Percentiles rank a stretch among this genome's conserved stretches.
Conservation (phyloP, 2,797 vertebrate species). For the Lutra lutra region DNA sequence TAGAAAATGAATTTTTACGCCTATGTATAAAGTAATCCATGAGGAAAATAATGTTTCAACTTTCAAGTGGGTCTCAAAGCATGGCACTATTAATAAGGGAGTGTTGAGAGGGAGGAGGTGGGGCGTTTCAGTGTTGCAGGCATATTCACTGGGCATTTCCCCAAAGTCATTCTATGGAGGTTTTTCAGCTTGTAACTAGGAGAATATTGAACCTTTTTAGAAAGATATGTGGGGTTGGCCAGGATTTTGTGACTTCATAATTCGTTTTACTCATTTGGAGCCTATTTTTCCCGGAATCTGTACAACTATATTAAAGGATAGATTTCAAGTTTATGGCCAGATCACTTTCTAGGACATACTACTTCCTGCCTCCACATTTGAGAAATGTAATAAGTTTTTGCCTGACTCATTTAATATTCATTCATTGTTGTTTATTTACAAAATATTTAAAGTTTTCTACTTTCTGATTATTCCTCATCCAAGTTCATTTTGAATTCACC, state of each 20-base stretch:
- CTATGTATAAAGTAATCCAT: constrained; percentile 66
- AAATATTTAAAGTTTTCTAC: neutral
- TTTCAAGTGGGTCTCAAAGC: constrained; percentile 59
- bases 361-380: neutral
- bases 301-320: neutral
- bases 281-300: neutral
- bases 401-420: neutral
- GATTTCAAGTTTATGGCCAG: neutral
- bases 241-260: constrained; percentile 70
- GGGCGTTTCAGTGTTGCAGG: constrained; percentile 5
- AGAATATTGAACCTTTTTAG: constrained; percentile 60
- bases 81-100: constrained; percentile 53
- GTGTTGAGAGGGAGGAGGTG: neutral
- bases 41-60: constrained; percentile 72
- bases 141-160: constrained; percentile 37
- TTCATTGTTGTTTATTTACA: neutral
- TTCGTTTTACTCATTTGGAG: constrained; percentile 68
- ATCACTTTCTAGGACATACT: neutral
- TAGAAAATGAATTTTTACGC: constrained; percentile 55
- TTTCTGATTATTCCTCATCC: neutral
- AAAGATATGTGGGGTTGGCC: constrained; percentile 54
- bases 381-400: neutral
- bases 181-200: constrained; percentile 70
- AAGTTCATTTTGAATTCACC: neutral
- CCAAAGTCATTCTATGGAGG: constrained; percentile 53